Percentiles rank a stretch among this genome's conserved stretches.
These are phyloP conservation scores for Meteorus colon DNA, from an alignment of 2,888 invertebrate species.

Conservation along the genomic window DNA sequence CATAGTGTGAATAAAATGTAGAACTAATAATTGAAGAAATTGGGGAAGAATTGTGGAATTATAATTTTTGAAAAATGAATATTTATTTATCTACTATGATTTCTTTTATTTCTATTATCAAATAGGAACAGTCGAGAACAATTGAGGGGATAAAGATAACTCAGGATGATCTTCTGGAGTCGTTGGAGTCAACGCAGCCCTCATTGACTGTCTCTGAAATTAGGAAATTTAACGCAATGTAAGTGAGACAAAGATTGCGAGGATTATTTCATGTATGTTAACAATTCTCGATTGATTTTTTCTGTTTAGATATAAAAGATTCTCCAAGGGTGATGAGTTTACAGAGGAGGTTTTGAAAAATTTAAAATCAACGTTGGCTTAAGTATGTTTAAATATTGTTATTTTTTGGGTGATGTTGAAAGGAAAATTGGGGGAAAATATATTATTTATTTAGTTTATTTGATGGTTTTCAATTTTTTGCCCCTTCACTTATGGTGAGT, in stretches of 20 bases:
- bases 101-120: conserved; percentile 22
- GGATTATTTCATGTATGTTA: conserved; percentile 8
- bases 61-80: conserved; percentile 1
- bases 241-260: conserved; percentile 70
- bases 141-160: conserved; percentile 69
- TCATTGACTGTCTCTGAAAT: conserved; percentile 85
- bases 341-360: conserved; percentile 75
- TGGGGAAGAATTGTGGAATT: conserved; percentile 21
- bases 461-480: background rate
- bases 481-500: no score
- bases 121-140: conserved; percentile 43
- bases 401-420: background rate
- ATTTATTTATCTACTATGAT: background rate
- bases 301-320: conserved; percentile 76
- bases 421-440: background rate
- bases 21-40: background rate
- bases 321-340: conserved; percentile 77
- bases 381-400: conserved; percentile 51
- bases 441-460: background rate
- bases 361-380: conserved; percentile 79
- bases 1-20: background rate
- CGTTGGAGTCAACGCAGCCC: conserved; percentile 83
- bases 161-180: conserved; percentile 79
- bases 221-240: conserved; percentile 85
- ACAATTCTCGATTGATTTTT: conserved; percentile 2